Evolutionary conservation across 2,113 vertebrate genomes (phyloP).

Genomic region (Sinocyclocheilus rhinocerous): DNA sequence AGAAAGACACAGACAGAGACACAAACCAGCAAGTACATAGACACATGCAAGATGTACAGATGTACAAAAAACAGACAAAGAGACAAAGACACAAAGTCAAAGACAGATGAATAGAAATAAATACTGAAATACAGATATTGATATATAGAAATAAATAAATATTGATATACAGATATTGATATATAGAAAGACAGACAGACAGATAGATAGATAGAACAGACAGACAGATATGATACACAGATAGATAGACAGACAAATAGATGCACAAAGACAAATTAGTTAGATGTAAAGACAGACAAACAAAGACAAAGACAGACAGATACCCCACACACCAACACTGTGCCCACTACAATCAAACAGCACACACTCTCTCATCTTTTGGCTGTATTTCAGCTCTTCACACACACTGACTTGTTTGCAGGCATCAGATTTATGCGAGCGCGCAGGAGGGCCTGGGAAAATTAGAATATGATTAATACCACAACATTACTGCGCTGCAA

Average conservation of each 20-base stretch:
- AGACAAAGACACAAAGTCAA: background rate
- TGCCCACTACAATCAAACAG: constrained; percentile 22
- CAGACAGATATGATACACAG: too few species aligned
- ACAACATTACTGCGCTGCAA: constrained; percentile 78
- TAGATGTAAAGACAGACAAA: background rate
- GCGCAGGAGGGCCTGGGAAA: constrained; percentile 66
- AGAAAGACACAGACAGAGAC: too few species aligned
- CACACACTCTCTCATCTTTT: constrained; percentile 37
- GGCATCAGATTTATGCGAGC: constrained; percentile 68
- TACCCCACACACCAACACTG: background rate
- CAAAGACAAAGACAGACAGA: background rate
- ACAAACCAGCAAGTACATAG: too few species aligned
- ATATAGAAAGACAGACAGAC: background rate
- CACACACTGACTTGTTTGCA: constrained; percentile 63
- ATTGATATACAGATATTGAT: background rate
- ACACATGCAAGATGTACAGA: background rate
- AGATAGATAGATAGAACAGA: too few species aligned
- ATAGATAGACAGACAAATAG: background rate
- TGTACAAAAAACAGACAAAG: background rate
- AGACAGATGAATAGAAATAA: background rate
- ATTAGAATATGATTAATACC: constrained; percentile 84
- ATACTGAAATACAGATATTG: too few species aligned
- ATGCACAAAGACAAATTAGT: background rate
- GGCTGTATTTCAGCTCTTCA: constrained; percentile 59
- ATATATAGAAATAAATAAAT: too few species aligned